Base-by-base conservation (phyloP, 2,113 vertebrate genomes). In the Ophiodon elongatus region DNA sequence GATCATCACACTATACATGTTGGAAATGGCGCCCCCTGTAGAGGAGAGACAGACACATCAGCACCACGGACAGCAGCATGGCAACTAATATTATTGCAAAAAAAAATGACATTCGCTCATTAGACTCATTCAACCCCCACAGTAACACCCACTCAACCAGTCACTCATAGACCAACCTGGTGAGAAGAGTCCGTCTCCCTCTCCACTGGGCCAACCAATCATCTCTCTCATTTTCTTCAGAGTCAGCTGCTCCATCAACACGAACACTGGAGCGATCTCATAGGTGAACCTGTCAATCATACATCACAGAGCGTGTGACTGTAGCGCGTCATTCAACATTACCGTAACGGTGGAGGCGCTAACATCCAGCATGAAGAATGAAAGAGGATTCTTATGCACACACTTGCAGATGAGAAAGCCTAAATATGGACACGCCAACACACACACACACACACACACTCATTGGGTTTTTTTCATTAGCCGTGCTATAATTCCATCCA, bases 1-100 rank as follows among this genome's bases (percentile, higher is more conserved):
- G 2, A 98, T 97, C 98, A 99, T 99, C 94, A 99, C 98, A 70
- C 98, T 98, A 95, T 99, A 99, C 98, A 99, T 98, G 93, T 99
- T 99, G 80, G 98, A 99, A 93, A 99, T 99, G 0, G 98, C 98
- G 52, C 98, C 98, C 79, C 98, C 98, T 99, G 80, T 85, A 64
- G 84, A 85, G 82, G 79, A 76, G 77, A 83, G 73, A 73, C 72
- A 79, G 19, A 82, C 19, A 69, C 25, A 15, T 80, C 74, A 90
- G 83, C 66, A 80, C 56, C 82, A 13, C 47, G 73, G 70, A 89
- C 70, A 80, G 70, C 78, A 45, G 33, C 19, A 2, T 11, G 52
- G 13, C 2, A 0, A 23, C 25, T 43, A 6, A 25, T 45, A n/a
- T 72, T 43, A 19, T 54, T 25, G 47, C 29, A 50, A 50, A 39